Percentiles rank a stretch among this genome's conserved stretches.
phyloP scores from a whole-genome alignment of 2,113 vertebrate species.

The Raja brachyura region DNA sequence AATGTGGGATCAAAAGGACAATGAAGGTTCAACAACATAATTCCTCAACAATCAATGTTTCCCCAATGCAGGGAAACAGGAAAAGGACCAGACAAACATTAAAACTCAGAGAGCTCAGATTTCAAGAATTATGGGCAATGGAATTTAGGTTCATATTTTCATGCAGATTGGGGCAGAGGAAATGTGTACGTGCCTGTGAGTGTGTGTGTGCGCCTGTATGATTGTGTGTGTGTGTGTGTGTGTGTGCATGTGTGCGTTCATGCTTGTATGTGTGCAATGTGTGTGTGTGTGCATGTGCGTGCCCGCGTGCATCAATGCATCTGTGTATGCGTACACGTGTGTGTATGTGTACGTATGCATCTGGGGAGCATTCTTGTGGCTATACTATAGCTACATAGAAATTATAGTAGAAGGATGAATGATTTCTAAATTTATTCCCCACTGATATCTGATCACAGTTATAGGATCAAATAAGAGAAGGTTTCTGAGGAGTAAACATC shows the following conservation, averaged over 20 bases:
- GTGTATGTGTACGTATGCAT: not conserved
- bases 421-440: not conserved
- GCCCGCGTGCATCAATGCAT: too few relatives aligned
- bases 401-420: not conserved
- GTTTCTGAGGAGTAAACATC: not conserved
- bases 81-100: not conserved
- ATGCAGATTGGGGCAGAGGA: not conserved
- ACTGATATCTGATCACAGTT: not conserved
- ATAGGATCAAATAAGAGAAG: not conserved
- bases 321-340: too few relatives aligned
- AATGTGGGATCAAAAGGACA: not conserved
- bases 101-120: not conserved
- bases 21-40: not conserved
- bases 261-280: too few relatives aligned
- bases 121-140: not conserved
- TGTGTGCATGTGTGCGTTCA: not conserved
- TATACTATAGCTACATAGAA: not conserved
- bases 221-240: too few relatives aligned
- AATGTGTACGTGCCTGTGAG: too few relatives aligned
- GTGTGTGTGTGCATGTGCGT: too few relatives aligned
- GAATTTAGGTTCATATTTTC: not conserved
- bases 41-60: not conserved
- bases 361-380: not conserved
- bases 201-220: too few relatives aligned
- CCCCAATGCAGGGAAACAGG: not conserved